phyloP scores from a whole-genome alignment of 2,797 vertebrate genomes.

The Rachycentron canadum region DNA sequence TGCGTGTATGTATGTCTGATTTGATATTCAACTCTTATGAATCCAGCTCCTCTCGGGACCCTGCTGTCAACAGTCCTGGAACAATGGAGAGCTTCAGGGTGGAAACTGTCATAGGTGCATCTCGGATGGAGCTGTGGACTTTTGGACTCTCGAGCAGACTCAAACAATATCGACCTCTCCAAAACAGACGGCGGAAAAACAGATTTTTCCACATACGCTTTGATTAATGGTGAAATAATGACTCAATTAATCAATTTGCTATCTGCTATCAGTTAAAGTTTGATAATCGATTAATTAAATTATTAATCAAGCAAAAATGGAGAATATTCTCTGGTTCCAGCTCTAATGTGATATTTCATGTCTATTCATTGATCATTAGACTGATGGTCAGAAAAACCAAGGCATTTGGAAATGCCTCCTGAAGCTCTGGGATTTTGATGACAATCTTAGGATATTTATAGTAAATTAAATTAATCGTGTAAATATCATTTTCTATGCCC shows the following conservation, averaged over 20 bases:
- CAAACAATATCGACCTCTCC: neutral
- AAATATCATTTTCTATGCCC: no score
- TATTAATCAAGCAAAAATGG: neutral
- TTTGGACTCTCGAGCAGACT: neutral
- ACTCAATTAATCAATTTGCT: neutral
- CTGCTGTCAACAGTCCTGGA: constrained; percentile 33
- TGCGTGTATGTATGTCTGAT: neutral
- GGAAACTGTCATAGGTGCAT: neutral
- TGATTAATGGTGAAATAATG: neutral
- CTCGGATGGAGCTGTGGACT: neutral
- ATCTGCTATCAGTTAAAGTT: no score
- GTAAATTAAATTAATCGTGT: no score
- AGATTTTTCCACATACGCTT: neutral
- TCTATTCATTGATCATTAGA: neutral
- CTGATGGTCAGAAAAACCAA: no score
- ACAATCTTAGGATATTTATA: no score
- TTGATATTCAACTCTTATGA: constrained; percentile 16
- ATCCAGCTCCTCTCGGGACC: constrained; percentile 24
- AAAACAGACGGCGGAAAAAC: neutral
- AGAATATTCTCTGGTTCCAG: neutral
- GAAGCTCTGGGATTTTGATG: no score
- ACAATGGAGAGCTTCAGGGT: constrained; percentile 6
- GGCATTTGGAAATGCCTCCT: no score
- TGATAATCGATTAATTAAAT: no score
- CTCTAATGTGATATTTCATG: neutral